These are phyloP conservation scores for Pollenia griseotomentosa DNA, from an alignment of 2,888 invertebrate species.

Conservation along the genomic window DNA sequence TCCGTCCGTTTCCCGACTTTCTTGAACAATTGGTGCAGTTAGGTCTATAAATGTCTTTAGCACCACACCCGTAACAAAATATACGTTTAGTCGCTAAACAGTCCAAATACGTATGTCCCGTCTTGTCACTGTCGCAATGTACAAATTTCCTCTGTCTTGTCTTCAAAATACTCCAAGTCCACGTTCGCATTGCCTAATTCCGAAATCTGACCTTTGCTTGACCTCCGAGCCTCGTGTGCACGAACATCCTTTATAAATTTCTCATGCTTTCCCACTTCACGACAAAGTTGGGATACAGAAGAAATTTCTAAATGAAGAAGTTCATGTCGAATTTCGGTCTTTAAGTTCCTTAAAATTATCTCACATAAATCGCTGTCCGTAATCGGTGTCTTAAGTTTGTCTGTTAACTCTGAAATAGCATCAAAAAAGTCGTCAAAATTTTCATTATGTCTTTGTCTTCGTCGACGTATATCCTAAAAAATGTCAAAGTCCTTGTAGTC, in stretches of 20 bases:
- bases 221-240: background rate
- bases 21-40: background rate
- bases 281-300: no score
- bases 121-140: no score
- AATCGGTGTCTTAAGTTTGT: no score
- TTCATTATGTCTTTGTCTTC: no score
- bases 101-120: background rate
- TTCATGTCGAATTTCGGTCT: no score
- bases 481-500: no score
- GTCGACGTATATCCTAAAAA: no score
- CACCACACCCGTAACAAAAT: conserved; percentile 6
- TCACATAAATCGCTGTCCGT: no score
- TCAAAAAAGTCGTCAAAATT: no score
- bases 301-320: no score
- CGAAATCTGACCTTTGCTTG: background rate
- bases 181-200: background rate
- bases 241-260: background rate
- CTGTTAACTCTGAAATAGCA: no score
- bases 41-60: conserved; percentile 2
- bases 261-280: background rate
- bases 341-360: no score
- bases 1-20: conserved; percentile 1
- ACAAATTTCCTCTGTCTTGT: background rate
- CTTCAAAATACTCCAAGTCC: background rate
- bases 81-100: background rate